A percentile compares a stretch with the other conserved stretches of the same genome.
Conservation (phyloP, 2,113 vertebrate genomes). For the Illadopsis cleaveri region DNA sequence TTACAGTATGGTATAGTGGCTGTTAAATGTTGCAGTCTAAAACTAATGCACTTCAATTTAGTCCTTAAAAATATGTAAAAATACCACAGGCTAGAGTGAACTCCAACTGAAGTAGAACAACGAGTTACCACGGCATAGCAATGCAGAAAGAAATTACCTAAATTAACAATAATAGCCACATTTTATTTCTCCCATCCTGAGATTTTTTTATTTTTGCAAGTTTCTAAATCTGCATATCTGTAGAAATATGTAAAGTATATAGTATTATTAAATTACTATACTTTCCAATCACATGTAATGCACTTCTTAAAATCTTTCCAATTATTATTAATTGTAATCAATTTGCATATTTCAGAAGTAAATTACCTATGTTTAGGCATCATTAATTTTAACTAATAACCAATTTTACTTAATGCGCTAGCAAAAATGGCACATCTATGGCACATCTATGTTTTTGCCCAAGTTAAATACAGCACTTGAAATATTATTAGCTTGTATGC, state of each 20-base stretch:
- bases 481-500: not conserved
- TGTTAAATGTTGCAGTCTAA: not conserved
- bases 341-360: constrained; percentile 25
- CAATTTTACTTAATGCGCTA: not conserved
- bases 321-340: constrained; percentile 18
- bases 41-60: not conserved
- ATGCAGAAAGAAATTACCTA: not conserved
- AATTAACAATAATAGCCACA: not conserved
- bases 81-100: not conserved
- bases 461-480: not conserved
- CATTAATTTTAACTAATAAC: constrained; percentile 30
- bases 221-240: not conserved
- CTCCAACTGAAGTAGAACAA: not conserved
- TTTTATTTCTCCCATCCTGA: not conserved
- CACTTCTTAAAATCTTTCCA: not conserved
- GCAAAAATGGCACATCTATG: not conserved
- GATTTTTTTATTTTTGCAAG: not conserved
- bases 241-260: not conserved
- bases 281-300: not conserved
- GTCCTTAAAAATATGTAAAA: not conserved
- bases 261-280: not conserved
- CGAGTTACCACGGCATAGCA: rapidly evolving
- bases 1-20: not conserved
- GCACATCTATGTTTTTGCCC: not conserved
- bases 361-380: constrained; percentile 1